Evolutionary conservation across 1,140 invertebrate species (phyloP), one percentile per base, ranked within the genome.

Genomic region (Drosophila ambigua): DNA sequence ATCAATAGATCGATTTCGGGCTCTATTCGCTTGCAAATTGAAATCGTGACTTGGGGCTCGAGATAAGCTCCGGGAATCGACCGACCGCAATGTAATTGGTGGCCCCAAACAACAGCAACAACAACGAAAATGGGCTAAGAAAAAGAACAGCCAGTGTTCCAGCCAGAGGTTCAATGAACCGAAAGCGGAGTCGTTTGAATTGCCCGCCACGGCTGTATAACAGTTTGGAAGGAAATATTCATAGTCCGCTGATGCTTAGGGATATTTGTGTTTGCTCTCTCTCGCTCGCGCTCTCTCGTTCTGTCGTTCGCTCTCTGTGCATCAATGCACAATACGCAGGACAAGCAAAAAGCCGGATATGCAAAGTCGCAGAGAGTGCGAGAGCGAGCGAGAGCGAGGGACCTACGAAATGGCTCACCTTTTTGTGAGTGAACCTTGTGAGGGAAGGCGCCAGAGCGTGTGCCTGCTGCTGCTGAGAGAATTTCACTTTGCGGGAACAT

Each of bases 41-140:
- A 79, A 88, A 88, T 88, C 83, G 83, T 88, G 83, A 88, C 83
- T 88, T 79, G 83, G 63, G 44, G 83, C 83, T 88, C 74, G 73
- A 88, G 83, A 88, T 88, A 88, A 88, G 83, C 49, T 50, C 54
- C 48, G 63, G 48, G 43, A 39, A 39, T 39, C 35, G 50, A 46
- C 50, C 44, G 44, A 44, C 59, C 58, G 58, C 72, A 77, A 72
- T 68, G 77, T 81, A 81, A 85, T 85, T 84, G 72, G 74, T 64
- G 46, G 31, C 28, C 51, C 26, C 8, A 48, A 15, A 55, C 1
- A 20, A 20, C 0, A 16, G 1, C 0, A 16, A 16, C 20, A 52
- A 16, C 2, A 28, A 24, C 49, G 23, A 44, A 24, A 54, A n/a
- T 58, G n/a, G 20, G n/a, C 11, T 1, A 23, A 4, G 9, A n/a